Percentiles rank a stretch among this genome's conserved stretches.
phyloP scores from a whole-genome alignment of 2,797 vertebrate genomes.

The Sebastes hopkinsi region DNA sequence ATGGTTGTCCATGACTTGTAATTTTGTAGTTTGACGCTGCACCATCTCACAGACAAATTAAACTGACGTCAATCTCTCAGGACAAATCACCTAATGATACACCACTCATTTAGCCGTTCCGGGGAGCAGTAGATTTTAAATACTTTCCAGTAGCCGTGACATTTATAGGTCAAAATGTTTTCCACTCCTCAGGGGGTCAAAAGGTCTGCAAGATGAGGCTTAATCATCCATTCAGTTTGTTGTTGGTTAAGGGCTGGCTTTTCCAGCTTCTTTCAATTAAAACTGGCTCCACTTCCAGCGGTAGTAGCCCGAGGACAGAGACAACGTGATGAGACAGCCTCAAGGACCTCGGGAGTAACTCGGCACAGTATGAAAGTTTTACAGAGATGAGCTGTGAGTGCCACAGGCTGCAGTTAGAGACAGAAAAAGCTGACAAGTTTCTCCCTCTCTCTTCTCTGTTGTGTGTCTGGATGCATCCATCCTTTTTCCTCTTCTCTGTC shows the following conservation, averaged over 20 bases:
- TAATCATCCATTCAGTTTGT: conserved; percentile 40
- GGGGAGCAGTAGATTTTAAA: conserved; percentile 11
- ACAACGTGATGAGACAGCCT: conserved; percentile 19
- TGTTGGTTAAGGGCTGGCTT: background rate
- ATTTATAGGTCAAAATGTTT: conserved; percentile 62
- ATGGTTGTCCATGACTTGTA: background rate
- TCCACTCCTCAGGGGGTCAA: conserved; percentile 14
- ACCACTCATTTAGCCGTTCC: conserved; percentile 26
- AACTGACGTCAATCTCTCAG: conserved; percentile 3
- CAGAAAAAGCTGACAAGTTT: background rate
- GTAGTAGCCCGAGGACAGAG: conserved; percentile 9
- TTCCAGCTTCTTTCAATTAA: conserved; percentile 45
- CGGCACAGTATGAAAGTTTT: conserved; percentile 1
- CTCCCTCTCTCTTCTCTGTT: background rate
- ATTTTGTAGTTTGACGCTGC: background rate
- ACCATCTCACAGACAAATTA: background rate
- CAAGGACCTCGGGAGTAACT: background rate
- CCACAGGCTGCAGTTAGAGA: background rate
- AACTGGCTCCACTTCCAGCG: conserved; percentile 9
- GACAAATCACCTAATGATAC: conserved; percentile 37
- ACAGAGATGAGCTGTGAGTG: background rate
- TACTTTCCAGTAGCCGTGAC: conserved; percentile 31
- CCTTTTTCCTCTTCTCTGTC: background rate
- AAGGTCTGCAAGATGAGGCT: conserved; percentile 18
- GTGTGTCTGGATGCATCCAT: background rate